Base-by-base conservation (phyloP, 2,888 invertebrate species). In the Amphipyra berbera region DNA sequence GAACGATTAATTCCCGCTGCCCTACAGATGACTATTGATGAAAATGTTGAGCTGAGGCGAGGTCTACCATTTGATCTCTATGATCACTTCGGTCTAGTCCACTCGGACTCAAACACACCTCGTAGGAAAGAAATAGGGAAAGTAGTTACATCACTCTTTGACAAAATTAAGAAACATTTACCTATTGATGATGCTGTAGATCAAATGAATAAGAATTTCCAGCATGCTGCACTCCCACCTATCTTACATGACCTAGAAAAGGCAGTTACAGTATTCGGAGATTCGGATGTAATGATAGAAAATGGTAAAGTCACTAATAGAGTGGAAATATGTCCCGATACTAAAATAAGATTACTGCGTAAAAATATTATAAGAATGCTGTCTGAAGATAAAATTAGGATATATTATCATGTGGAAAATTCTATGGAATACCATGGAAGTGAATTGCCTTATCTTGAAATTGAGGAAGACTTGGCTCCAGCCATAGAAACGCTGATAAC, bases 221-320 rank as follows among this genome's bases (percentile, higher is more conserved):
- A 98, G 85, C 97, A 97, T 82, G 98, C 98, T 89, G 97, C 98
- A 4, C 91, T 99, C 57, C 99, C 99, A 0, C 99, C 99, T 0
- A 95, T 96, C 35, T 88, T 98, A 1, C 95, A 95, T 30, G 92
- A 95, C 73, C 90, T 91, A 13, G 98, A 99, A 88, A 96, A 95
- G 68, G 84, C 91, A 2, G 96, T 97, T 55, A 97, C 97, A 8
- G 96, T 97, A 0, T 96, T 96, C 81, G 97, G 96, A 33, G 97
- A 97, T 67, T 96, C 97, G 1, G 97, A 97, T 86, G 90, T 90
- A 8, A 96, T 98, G 95, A 88, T 95, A 56, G 88, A 92, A 35
- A 90, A 96, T 74, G 97, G 97, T 0, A 82, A 91, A 73, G 96
- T 97, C 6, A 90, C 89, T 3, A 96, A 97, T 68, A 93, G 96